Percentiles rank a stretch among this genome's conserved stretches.
Conservation (phyloP, 2,888 invertebrate species). For the Mechanitis mazaeus region DNA sequence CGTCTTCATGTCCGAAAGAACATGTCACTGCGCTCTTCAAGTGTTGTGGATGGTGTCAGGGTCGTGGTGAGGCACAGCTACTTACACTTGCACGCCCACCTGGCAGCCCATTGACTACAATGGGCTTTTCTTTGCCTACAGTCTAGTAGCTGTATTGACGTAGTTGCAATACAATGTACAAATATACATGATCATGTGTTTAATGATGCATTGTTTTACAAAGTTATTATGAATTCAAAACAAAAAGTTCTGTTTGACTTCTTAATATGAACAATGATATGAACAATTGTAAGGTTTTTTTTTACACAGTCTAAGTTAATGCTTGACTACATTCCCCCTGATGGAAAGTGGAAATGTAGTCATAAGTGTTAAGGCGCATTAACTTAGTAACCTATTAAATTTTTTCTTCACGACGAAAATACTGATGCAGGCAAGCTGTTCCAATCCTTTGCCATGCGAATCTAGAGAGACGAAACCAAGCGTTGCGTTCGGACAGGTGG, state of each 20-base stretch:
- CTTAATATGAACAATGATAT: background rate
- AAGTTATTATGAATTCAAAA: constrained; percentile 2
- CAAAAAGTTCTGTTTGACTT: background rate
- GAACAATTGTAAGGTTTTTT: too few relatives aligned
- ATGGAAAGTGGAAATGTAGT: too few relatives aligned
- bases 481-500: too few relatives aligned
- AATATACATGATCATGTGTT: background rate
- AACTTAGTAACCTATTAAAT: too few relatives aligned
- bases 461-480: too few relatives aligned
- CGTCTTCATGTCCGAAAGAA: constrained; percentile 26
- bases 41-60: constrained; percentile 38
- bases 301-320: too few relatives aligned
- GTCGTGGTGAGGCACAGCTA: constrained; percentile 43
- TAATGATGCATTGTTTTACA: constrained; percentile 9
- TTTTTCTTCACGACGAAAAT: too few relatives aligned
- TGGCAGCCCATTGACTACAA: constrained; percentile 71
- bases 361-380: too few relatives aligned
- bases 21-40: constrained; percentile 31
- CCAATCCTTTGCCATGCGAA: too few relatives aligned
- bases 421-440: too few relatives aligned
- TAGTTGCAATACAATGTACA: background rate
- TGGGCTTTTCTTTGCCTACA: constrained; percentile 55
- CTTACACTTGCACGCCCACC: constrained; percentile 72
- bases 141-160: constrained; percentile 49
- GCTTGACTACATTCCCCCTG: too few relatives aligned